phyloP scores from a whole-genome alignment of 2,797 vertebrate genomes.

The Alectoris magna region DNA sequence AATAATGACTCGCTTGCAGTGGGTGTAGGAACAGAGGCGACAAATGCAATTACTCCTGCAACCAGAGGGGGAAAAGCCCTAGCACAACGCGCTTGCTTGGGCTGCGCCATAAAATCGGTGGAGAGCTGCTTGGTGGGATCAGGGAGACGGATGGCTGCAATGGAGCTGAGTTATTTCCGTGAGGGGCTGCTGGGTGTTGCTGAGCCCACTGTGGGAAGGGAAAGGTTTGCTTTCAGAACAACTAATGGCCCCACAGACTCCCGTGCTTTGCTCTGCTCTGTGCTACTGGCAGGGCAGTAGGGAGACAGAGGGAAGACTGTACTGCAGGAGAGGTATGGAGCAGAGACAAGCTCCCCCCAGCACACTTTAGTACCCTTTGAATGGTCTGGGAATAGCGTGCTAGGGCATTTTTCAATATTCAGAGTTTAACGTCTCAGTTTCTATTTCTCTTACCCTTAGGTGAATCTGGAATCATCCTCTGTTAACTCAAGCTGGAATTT shows the following conservation, averaged over 20 bases:
- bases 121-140: not conserved
- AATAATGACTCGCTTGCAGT: slow-evolving; percentile 45
- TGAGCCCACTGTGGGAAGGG: not conserved
- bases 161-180: not conserved
- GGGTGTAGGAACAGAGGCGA: slow-evolving; percentile 22
- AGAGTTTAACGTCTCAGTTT: not conserved
- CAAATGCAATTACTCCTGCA: slow-evolving; percentile 45
- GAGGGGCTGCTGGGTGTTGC: not conserved
- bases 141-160: not conserved
- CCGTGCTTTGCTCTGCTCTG: not conserved
- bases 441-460: not conserved
- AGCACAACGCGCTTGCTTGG: not conserved
- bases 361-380: not conserved
- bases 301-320: not conserved
- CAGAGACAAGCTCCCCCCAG: not conserved
- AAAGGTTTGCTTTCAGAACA: slow-evolving; percentile 29
- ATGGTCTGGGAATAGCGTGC: not conserved
- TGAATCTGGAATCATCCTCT: not conserved
- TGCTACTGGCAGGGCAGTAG: not conserved
- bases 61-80: not conserved
- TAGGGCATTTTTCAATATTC: not conserved
- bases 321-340: not conserved
- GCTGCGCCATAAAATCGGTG: not conserved
- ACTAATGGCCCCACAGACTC: not conserved
- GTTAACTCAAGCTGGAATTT: not conserved